Evolutionary conservation across 2,888 invertebrate species (phyloP).

Genomic region (Ganaspis brasiliensis): DNA sequence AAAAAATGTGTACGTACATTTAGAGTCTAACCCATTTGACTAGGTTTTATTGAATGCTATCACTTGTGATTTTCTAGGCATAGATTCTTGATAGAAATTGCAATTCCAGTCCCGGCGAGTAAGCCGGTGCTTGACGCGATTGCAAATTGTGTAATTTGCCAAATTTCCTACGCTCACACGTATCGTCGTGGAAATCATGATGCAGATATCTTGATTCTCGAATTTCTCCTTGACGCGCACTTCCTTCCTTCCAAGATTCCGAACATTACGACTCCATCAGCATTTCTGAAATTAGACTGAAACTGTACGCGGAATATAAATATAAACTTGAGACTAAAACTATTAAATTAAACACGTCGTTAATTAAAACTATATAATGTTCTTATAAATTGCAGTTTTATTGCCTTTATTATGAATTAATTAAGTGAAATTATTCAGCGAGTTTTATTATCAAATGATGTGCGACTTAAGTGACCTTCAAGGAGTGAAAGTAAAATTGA

Average conservation of each 20-base stretch:
- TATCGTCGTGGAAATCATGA: constrained; percentile 24
- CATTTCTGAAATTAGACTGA: not conserved
- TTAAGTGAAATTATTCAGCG: too few species aligned
- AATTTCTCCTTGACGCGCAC: constrained; percentile 7
- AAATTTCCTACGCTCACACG: constrained; percentile 11
- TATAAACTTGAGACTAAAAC: not conserved
- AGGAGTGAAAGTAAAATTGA: not conserved
- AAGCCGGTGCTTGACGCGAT: constrained; percentile 11
- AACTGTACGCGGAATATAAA: not conserved
- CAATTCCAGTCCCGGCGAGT: not conserved
- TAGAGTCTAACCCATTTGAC: too few species aligned
- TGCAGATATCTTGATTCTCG: constrained; percentile 22
- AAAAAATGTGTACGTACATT: too few species aligned
- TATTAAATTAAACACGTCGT: not conserved
- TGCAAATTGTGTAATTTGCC: constrained; percentile 20
- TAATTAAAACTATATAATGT: too few species aligned
- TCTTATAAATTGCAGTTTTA: too few species aligned
- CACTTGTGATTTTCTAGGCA: constrained; percentile 21
- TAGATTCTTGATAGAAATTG: constrained; percentile 11
- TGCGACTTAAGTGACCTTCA: not conserved
- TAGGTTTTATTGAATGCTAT: not conserved
- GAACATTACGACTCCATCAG: not conserved
- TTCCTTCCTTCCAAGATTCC: constrained; percentile 14
- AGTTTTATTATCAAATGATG: not conserved
- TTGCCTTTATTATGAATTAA: too few species aligned